Evolutionary conservation across 2,888 invertebrate genomes (phyloP), one percentile per base, ranked within the genome.

Genomic region (Euplagia quadripunctaria): DNA sequence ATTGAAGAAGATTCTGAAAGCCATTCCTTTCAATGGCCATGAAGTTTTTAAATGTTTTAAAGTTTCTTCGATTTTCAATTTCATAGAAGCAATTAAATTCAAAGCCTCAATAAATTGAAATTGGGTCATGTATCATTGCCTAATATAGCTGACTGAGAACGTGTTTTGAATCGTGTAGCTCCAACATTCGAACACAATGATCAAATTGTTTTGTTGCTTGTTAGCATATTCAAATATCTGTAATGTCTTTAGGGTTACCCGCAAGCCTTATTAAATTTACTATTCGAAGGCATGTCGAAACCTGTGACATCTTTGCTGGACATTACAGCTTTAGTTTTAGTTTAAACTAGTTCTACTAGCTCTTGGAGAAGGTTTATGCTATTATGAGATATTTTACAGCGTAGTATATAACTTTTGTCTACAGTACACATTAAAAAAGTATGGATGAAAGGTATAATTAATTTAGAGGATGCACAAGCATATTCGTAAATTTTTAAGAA

Each of bases 151-250:
- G 41, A 66, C 31, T 16, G 5, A 51, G 41, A 66, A 66, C 49
- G 31, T 17, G 51, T 66, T 66, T 31, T 51, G 51, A 51, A 51
- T 51, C 9, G 41, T 17, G 51, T 66, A 66, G 51, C 61, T 61
- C 31, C 31, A 31, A 58, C 55, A 55, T 55, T 55, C 58, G 14
- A 16, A 68, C 11, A 51, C n/a, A 64, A 17, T 20, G 42, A 67
- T 67, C 41, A 52, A 58, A 61, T 55, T 61, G 66, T 41, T 66
- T 51, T 66, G 41, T 51, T 51, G 7, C 41, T 46, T 17, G 46
- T 66, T 65, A 58, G 14, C 65, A 66, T 66, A 66, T 66, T 66
- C 49, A 66, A 66, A 66, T 46, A 49, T n/a, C 46, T 31, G 12
- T 66, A 66, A 46, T 8, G 49, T 4, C 9, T 49, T 20, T 41